Percentiles rank a stretch among this genome's conserved stretches.
phyloP scores from a whole-genome alignment of 2,888 invertebrate genomes.

The Himalopsyche anomala region DNA sequence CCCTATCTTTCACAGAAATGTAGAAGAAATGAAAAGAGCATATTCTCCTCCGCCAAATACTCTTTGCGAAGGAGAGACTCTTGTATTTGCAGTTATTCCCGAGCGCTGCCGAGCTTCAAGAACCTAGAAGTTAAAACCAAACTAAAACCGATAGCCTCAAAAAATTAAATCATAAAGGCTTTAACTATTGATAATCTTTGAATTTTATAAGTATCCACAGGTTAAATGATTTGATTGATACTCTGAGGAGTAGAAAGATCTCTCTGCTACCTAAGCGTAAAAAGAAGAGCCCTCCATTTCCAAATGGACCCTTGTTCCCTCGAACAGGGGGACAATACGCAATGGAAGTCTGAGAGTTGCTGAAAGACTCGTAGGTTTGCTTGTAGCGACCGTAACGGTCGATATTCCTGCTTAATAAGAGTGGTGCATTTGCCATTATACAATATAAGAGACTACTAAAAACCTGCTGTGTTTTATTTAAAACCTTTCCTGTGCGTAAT shows the following conservation, averaged over 20 bases:
- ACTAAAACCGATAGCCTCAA: conserved; percentile 76
- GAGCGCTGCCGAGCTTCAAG: conserved; percentile 73
- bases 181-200: conserved; percentile 69
- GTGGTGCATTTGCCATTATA: conserved; percentile 57
- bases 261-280: conserved; percentile 90
- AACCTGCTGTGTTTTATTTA: conserved; percentile 6
- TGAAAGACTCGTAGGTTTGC: conserved; percentile 70
- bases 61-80: conserved; percentile 70
- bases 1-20: conserved; percentile 75
- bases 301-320: conserved; percentile 83
- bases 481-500: conserved; percentile 48
- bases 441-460: conserved; percentile 41
- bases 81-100: conserved; percentile 75
- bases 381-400: conserved; percentile 66
- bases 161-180: conserved; percentile 67
- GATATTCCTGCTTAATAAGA: neutral
- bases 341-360: conserved; percentile 86
- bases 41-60: conserved; percentile 77
- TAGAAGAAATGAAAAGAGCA: conserved; percentile 76
- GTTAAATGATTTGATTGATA: conserved; percentile 68
- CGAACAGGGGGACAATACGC: conserved; percentile 94
- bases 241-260: conserved; percentile 81
- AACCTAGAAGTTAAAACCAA: conserved; percentile 75
- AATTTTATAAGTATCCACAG: conserved; percentile 66
- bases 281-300: conserved; percentile 82